Percentiles rank a stretch among this genome's conserved stretches.
Conservation (phyloP, 2,888 invertebrate genomes). For the Coleophora flavipennella region DNA sequence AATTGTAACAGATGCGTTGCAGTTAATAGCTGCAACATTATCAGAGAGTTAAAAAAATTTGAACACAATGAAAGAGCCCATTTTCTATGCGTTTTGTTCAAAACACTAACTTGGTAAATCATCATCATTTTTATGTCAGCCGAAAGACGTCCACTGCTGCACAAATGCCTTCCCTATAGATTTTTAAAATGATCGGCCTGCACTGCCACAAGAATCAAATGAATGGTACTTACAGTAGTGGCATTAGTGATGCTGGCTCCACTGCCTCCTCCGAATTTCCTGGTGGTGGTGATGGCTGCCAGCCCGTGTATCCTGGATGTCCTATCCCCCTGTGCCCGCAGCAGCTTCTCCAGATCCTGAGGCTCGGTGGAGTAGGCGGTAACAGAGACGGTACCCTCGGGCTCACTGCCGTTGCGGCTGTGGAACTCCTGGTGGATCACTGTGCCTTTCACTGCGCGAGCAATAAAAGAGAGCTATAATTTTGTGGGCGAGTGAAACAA, state of each 20-base stretch:
- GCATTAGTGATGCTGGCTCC: conserved; percentile 47
- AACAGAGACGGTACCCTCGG: conserved; percentile 78
- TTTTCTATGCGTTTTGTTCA: too few relatives aligned
- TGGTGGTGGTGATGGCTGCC: conserved; percentile 62
- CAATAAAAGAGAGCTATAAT: conserved; percentile 9
- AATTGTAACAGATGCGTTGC: too few relatives aligned
- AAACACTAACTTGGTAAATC: too few relatives aligned
- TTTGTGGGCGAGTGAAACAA: too few relatives aligned
- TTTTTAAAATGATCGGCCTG: too few relatives aligned
- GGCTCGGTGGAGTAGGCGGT: conserved; percentile 80
- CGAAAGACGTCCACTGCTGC: too few relatives aligned
- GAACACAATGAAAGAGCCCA: too few relatives aligned
- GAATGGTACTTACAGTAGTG: conserved; percentile 46
- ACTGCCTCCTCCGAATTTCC: conserved; percentile 56
- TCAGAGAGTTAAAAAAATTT: neutral
- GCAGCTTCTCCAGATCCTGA: conserved; percentile 59
- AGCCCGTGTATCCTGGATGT: conserved; percentile 58
- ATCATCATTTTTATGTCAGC: too few relatives aligned
- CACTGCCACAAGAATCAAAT: too few relatives aligned
- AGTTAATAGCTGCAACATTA: neutral
- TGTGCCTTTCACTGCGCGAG: conserved; percentile 78
- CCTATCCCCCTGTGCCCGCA: conserved; percentile 45
- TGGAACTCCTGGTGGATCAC: conserved; percentile 78
- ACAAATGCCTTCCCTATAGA: too few relatives aligned
- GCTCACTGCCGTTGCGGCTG: conserved; percentile 78